Percentiles rank a stretch among this genome's conserved stretches.
phyloP scores from a whole-genome alignment of 2,797 vertebrate species.

The Dipus sagitta region DNA sequence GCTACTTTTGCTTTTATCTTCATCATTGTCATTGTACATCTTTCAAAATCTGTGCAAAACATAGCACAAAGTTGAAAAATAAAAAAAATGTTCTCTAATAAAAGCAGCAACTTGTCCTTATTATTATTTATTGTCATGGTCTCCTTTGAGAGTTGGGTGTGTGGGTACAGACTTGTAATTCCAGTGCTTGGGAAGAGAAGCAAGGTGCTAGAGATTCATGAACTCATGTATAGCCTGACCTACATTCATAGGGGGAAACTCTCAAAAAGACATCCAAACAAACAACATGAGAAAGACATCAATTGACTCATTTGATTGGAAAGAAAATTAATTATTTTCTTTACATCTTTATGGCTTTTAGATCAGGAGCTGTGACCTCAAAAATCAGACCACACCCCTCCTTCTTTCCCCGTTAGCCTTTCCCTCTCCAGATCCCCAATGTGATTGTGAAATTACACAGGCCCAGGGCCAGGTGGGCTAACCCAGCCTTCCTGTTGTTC shows the following conservation, averaged over 20 bases:
- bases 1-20: neutral
- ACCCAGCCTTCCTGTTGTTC: too few species aligned
- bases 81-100: neutral
- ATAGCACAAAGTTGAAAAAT: neutral
- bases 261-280: neutral
- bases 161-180: too few species aligned
- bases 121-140: conserved; percentile 8
- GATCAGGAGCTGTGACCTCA: too few species aligned
- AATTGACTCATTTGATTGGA: neutral
- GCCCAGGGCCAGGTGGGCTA: too few species aligned
- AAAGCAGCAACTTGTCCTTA: conserved; percentile 20
- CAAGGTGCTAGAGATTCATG: neutral
- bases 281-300: neutral
- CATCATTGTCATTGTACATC: neutral
- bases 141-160: neutral
- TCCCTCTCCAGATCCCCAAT: too few species aligned
- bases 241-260: neutral
- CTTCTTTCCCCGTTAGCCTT: too few species aligned
- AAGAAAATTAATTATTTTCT: neutral
- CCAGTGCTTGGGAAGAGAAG: neutral
- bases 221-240: too few species aligned
- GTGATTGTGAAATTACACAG: too few species aligned
- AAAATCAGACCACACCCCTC: too few species aligned
- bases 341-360: conserved; percentile 5
- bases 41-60: neutral